A percentile compares a stretch with the other conserved stretches of the same genome.
Evolutionary conservation across 2,888 invertebrate genomes (phyloP).

Genomic region (Lamellibrachia satsuma): DNA sequence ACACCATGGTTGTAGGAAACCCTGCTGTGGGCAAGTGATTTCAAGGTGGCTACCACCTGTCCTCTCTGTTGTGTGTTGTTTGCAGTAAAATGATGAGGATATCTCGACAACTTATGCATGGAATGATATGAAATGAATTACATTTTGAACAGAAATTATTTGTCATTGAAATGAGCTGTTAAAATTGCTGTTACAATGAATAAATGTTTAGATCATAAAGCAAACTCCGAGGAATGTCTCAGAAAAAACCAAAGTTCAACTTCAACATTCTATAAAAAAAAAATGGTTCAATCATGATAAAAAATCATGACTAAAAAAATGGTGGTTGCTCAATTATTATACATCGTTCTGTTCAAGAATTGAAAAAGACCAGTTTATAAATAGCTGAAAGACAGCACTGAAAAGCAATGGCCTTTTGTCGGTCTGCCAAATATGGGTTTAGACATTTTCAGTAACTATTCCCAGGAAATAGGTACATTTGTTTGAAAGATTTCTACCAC

Average conservation of each 20-base stretch:
- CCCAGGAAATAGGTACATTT: neutral
- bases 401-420: neutral
- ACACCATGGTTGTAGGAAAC: too few species aligned
- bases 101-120: too few species aligned
- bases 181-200: neutral
- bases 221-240: neutral
- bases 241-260: neutral
- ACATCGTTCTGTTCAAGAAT: neutral
- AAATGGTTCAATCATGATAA: neutral
- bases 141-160: neutral
- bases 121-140: neutral
- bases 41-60: too few species aligned
- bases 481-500: neutral
- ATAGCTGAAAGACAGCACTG: neutral
- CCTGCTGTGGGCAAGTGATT: too few species aligned
- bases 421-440: too few species aligned
- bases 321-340: neutral
- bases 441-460: neutral
- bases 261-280: neutral
- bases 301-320: neutral
- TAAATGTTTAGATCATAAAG: neutral
- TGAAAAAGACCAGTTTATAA: neutral
- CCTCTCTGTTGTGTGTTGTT: too few species aligned
- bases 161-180: neutral
- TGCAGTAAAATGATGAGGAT: too few species aligned